Evolutionary conservation across 2,113 vertebrate genomes (phyloP).

Genomic region (Antigone vipio): DNA sequence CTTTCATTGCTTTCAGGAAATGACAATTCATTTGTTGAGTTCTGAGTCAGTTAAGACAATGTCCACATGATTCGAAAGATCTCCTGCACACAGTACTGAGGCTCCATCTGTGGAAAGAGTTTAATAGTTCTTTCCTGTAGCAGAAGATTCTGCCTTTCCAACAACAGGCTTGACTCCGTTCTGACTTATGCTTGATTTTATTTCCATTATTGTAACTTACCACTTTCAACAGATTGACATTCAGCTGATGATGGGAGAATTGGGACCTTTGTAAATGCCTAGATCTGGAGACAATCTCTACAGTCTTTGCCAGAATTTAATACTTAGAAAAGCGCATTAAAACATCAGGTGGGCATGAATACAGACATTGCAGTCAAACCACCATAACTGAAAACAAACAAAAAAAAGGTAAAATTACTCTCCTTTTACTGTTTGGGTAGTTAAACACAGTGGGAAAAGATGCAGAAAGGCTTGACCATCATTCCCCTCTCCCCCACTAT

Average conservation of each 20-base stretch:
- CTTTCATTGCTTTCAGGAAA: conserved; percentile 24
- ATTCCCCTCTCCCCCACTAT: rapidly evolving
- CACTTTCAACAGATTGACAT: neutral
- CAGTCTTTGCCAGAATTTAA: neutral
- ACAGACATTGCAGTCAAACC: neutral
- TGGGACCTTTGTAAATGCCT: neutral
- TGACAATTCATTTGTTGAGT: conserved; percentile 13
- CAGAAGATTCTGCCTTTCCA: neutral
- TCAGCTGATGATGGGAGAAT: neutral
- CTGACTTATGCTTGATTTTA: neutral
- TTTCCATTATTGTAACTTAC: neutral
- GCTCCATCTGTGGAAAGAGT: neutral
- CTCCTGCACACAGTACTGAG: neutral
- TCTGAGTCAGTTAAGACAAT: conserved; percentile 10
- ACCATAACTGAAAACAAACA: too few species aligned
- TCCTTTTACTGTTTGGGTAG: neutral
- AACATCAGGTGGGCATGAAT: neutral
- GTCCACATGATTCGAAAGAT: neutral
- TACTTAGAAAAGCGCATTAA: neutral
- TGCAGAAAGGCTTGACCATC: neutral
- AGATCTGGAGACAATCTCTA: neutral
- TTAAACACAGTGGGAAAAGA: neutral
- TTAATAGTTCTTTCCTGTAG: neutral
- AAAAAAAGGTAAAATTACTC: neutral
- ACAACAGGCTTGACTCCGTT: neutral